These are phyloP conservation scores for Catamblyrhynchus diadema DNA, from an alignment of 2,797 vertebrate species.

Conservation along the genomic window DNA sequence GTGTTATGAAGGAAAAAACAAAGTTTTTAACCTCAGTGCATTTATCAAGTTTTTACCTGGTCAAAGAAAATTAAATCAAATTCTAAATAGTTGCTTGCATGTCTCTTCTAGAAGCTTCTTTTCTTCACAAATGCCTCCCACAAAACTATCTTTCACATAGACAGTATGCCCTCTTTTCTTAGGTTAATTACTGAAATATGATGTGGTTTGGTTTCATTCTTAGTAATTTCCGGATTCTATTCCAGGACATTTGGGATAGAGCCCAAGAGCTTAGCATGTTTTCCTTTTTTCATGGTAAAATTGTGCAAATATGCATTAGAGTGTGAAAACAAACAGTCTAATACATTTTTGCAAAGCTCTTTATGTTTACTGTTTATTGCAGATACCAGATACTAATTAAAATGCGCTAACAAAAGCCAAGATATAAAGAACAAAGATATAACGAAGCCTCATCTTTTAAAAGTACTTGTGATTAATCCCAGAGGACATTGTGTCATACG, in stretches of 20 bases:
- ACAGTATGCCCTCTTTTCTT: conserved; percentile 77
- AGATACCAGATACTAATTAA: conserved; percentile 89
- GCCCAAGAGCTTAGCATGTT: conserved; percentile 88
- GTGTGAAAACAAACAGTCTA: conserved; percentile 89
- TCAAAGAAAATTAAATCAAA: conserved; percentile 67
- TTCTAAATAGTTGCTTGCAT: conserved; percentile 44
- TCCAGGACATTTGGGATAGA: conserved; percentile 86
- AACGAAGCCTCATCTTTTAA: conserved; percentile 78
- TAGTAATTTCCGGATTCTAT: conserved; percentile 83
- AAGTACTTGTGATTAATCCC: conserved; percentile 82
- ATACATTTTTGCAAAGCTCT: conserved; percentile 89
- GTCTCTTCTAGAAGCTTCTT: conserved; percentile 62
- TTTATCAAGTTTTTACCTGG: conserved; percentile 69
- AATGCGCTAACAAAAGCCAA: conserved; percentile 87
- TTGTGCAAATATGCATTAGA: conserved; percentile 89
- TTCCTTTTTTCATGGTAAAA: conserved; percentile 88
- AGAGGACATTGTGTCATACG: conserved; percentile 63
- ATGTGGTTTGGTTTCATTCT: conserved; percentile 83
- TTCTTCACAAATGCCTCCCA: conserved; percentile 60
- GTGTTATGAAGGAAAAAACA: conserved; percentile 33
- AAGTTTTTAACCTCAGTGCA: conserved; percentile 23
- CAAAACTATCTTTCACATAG: conserved; percentile 66
- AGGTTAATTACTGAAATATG: conserved; percentile 83
- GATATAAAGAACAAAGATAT: conserved; percentile 85
- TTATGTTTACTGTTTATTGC: conserved; percentile 89